Evolutionary conservation across 1,140 invertebrate species (phyloP), one percentile per base, ranked within the genome.

Genomic region (Saccostrea cuccullata): DNA sequence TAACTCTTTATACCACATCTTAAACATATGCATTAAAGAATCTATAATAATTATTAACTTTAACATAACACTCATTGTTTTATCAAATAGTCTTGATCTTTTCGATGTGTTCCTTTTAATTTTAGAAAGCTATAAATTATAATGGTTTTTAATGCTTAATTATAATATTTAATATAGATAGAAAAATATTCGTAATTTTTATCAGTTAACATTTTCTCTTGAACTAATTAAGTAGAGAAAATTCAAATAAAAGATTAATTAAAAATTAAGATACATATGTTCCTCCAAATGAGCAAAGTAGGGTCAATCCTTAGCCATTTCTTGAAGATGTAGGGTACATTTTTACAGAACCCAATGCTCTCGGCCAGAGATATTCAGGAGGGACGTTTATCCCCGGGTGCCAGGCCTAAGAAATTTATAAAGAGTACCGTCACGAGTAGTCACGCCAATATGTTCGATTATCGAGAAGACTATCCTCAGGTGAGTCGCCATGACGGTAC

Each of bases 401-500:
- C 55, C 77, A 70, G 23, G 30, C 86, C 86, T 82, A 87, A 87
- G 67, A 87, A 87, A 82, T 87, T 55, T 87, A 73, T 87, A 77
- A 77, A 73, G 55, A 87, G 86, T 30, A 87, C 86, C 55, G 70
- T 87, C 17, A 47, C 40, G 17, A 87, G 86, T 58, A 87, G 15
- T 60, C 86, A 87, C 58, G 86, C 86, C 70, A 87, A 87, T 87
- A 58, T 82, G 70, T 87, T 82, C 40, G 86, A 87, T 30, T 87
- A 87, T 82, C 70, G 36, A 82, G 86, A 87, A 30, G 82, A 84
- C 11, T 84, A 84, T 23, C 82, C 82, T 55, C 40, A 84, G 82
- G 82, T 84, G 82, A 84, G 82, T 84, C 5, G 12, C 70, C 70
- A 77, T 30, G 30, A 36, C 70, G 30, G 13, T 30, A 26, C 70